These are phyloP conservation scores for Catharus bicknelli DNA, from an alignment of 2,113 vertebrate species.

Conservation along the genomic window DNA sequence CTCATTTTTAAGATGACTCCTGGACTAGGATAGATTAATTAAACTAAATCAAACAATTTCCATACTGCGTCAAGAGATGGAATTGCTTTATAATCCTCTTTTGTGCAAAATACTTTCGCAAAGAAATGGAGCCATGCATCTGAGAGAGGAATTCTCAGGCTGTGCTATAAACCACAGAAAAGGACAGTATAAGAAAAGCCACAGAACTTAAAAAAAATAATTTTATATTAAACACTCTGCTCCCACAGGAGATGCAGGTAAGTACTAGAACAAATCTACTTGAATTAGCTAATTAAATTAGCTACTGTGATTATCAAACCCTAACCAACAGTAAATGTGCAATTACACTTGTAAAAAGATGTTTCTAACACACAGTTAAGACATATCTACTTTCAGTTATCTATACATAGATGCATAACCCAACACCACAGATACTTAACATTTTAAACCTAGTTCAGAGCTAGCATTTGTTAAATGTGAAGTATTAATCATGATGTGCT, in stretches of 20 bases:
- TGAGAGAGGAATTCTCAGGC: background rate
- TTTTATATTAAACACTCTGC: background rate
- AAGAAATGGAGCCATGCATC: accelerated
- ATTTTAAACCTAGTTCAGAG: background rate
- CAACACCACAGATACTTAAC: background rate
- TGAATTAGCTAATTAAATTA: background rate
- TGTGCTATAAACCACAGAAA: background rate
- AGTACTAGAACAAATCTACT: background rate
- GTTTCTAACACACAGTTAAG: background rate
- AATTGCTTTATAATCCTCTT: background rate
- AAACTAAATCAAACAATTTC: background rate
- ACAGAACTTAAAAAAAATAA: background rate
- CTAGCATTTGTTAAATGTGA: background rate
- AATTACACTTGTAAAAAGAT: background rate
- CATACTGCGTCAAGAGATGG: background rate
- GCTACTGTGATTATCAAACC: background rate
- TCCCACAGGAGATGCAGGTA: background rate
- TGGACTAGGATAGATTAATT: background rate
- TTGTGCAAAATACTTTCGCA: background rate
- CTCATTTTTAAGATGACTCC: background rate
- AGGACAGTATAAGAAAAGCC: background rate
- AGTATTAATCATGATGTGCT: background rate
- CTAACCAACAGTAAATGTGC: background rate
- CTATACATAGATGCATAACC: background rate
- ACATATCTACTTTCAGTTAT: background rate